Base-by-base conservation (phyloP, 1,140 invertebrate genomes). In the Drosophila auraria region DNA sequence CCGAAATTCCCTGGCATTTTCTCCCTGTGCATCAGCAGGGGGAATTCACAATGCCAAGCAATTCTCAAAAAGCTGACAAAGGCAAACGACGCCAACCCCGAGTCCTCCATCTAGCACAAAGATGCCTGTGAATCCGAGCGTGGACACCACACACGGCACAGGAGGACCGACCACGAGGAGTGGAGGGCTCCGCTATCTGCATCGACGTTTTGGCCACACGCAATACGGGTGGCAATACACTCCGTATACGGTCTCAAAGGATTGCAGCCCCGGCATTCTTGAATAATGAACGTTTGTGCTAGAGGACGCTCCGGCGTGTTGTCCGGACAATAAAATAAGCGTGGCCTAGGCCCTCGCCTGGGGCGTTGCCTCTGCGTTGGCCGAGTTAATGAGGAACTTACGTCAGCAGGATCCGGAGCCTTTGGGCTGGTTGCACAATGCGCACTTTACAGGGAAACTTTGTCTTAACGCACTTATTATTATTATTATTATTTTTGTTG, bases 351-450 rank as follows among this genome's bases (percentile, higher is more conserved):
- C 62, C 47, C 9, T 5, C 0, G 33, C 33, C 57, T 27, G 4
- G 8, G 50, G 42, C 36, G 25, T 33, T 49, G 50, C 27, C 38
- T 30, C 45, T 42, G 36, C 33, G 58, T 63, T 70, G 68, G 63
- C 50, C 50, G 20, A 71, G 44, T 73, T 89, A 87, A 83, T 87
- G 84, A 83, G 69, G 68, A 64, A 63, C 56, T 87, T 80, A 78
- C 61, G 72, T 63, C 74, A 80, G 27, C 44, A 17, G 30, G 17
- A 54, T 58, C 40, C 30, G 33, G n/a, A 36, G 60, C 36, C 59
- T 51, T 33, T 33, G 14, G 44, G 25, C 30, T 44, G 53, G 49
- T 82, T 86, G 83, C 56, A 72, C 70, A 76, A 76, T 75, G 69
- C 59, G 40, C 66, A 38, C 68, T 68, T 60, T 36, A 6, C 42